Evolutionary conservation across 2,888 invertebrate species (phyloP).

Genomic region (Rotaria sp.): DNA sequence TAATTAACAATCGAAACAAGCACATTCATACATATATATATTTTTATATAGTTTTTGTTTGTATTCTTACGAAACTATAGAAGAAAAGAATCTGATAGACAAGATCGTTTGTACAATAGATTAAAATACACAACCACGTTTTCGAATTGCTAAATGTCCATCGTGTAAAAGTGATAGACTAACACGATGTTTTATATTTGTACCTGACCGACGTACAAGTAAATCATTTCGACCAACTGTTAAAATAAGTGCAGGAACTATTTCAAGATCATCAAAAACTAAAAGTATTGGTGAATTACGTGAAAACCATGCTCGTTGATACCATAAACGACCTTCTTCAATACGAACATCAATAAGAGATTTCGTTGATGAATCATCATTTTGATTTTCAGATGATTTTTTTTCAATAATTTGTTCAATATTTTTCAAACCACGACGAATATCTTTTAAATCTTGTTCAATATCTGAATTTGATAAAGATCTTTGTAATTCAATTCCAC

Average conservation of each 20-base stretch:
- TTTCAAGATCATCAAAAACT: background rate
- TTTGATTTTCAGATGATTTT: background rate
- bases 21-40: background rate
- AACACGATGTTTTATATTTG: background rate
- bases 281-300: background rate
- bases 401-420: background rate
- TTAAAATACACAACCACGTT: background rate
- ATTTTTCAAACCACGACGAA: background rate
- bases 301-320: background rate
- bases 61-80: background rate
- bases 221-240: background rate
- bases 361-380: background rate
- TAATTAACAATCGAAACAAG: background rate
- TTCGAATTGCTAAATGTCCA: background rate
- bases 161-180: background rate
- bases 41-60: background rate
- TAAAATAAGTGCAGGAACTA: background rate
- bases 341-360: background rate
- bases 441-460: background rate
- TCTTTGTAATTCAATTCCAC: background rate
- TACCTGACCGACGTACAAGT: background rate
- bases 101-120: background rate
- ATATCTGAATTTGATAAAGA: background rate
- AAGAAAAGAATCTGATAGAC: too few relatives aligned
- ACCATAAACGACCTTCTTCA: slow-evolving; percentile 3